Evolutionary conservation across 2,888 invertebrate species (phyloP).

Genomic region (Cheilosia vernalis): DNA sequence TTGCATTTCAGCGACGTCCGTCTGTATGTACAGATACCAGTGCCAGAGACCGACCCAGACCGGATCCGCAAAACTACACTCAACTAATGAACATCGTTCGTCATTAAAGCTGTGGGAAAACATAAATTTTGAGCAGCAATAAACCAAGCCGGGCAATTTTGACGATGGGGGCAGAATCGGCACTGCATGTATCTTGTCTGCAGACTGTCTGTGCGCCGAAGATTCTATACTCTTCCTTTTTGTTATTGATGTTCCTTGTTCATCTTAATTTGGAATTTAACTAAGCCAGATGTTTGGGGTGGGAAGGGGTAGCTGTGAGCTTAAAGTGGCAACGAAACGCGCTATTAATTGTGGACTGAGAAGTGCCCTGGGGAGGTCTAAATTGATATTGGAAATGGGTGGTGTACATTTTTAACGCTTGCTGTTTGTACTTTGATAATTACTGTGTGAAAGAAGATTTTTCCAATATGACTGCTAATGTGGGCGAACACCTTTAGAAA

Average conservation of each 20-base stretch:
- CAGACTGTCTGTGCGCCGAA: slow-evolving; percentile 6
- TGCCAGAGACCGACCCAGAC: neutral
- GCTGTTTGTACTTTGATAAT: neutral
- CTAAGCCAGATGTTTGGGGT: neutral
- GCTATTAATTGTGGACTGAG: slow-evolving; percentile 23
- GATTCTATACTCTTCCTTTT: neutral
- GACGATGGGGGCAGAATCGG: slow-evolving; percentile 20
- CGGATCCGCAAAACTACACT: slow-evolving; percentile 31
- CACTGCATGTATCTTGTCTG: slow-evolving; percentile 20
- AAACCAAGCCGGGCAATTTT: slow-evolving; percentile 51
- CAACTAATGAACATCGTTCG: slow-evolving; percentile 56
- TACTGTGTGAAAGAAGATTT: neutral
- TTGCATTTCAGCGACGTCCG: slow-evolving; percentile 27
- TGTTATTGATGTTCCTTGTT: neutral
- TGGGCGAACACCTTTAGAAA: too few relatives aligned
- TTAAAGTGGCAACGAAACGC: slow-evolving; percentile 18
- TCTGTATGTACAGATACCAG: neutral
- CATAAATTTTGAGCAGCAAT: slow-evolving; percentile 55
- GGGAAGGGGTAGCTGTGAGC: neutral
- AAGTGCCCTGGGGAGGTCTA: neutral
- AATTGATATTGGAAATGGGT: slow-evolving; percentile 9
- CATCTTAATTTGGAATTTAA: slow-evolving; percentile 54
- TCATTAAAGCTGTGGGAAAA: slow-evolving; percentile 62
- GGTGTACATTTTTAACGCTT: neutral
- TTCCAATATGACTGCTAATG: neutral